Conservation (phyloP, 2,797 vertebrate species). For the Chelmon rostratus region DNA sequence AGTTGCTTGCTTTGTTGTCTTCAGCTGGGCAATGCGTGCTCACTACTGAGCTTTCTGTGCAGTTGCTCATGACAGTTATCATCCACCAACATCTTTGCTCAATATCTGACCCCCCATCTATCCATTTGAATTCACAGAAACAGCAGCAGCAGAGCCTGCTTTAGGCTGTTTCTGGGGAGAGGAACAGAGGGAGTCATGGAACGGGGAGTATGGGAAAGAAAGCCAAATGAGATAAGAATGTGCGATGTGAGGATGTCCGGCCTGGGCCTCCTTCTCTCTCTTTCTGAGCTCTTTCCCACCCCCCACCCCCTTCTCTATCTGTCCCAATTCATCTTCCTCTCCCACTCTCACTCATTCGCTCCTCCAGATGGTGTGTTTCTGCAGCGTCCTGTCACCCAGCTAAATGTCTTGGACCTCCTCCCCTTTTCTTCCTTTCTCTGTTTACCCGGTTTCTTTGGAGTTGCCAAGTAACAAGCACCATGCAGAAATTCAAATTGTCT, state of each 20-base stretch:
- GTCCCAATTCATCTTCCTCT: conserved; percentile 45
- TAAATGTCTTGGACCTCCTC: conserved; percentile 49
- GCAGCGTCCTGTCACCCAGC: conserved; percentile 37
- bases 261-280: conserved; percentile 35
- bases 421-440: conserved; percentile 42
- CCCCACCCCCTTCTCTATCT: conserved; percentile 6
- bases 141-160: conserved; percentile 14
- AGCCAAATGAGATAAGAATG: conserved; percentile 78
- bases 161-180: conserved; percentile 38
- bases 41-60: conserved; percentile 6
- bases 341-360: conserved; percentile 34
- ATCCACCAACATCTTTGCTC: conserved; percentile 3
- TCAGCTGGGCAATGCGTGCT: conserved; percentile 7
- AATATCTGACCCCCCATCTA: background rate
- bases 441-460: conserved; percentile 66
- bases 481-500: conserved; percentile 68
- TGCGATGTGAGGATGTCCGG: conserved; percentile 67
- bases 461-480: conserved; percentile 73
- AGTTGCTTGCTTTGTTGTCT: background rate
- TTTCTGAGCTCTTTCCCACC: conserved; percentile 26
- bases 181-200: conserved; percentile 53
- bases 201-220: conserved; percentile 35
- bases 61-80: conserved; percentile 25
- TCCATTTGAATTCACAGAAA: conserved; percentile 40
- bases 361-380: conserved; percentile 73